Evolutionary conservation across 2,888 invertebrate genomes (phyloP), one percentile per base, ranked within the genome.

Genomic region (Parnassius orleans): DNA sequence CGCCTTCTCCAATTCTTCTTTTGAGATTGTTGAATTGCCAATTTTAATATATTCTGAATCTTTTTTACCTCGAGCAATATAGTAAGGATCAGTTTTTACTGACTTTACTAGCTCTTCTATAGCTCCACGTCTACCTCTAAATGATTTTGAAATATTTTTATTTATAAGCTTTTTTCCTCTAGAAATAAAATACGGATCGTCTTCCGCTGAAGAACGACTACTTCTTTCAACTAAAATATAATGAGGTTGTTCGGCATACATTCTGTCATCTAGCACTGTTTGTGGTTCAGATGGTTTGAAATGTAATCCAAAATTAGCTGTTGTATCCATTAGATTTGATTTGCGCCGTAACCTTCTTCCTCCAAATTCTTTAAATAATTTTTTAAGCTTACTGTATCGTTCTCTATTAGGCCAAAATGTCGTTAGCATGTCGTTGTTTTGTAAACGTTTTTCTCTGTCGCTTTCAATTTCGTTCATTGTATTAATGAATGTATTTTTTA

Each of bases 11-110:
- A 78, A 73, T 56, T 81, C 78, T 1, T 80, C 76, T 24, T 66
- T 69, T 19, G 60, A 54, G 10, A 71, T 60, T 0, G 75, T 75
- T 1, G 72, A 60, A 61, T 81, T 83, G 10, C 61, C 69, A 33
- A 68, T 67, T 64, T 76, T 79, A 10, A 59, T 65, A n/a, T 56
- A 41, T 3, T 70, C 69, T 0, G 41, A 50, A 63, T 81, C 75
- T 68, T 90, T 93, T 70, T 92, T 93, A n/a, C 93, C 93, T 73
- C 93, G 77, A 0, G 91, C 92, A 53, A 92, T 92, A 60, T 90
- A 92, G 70, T 87, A 93, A 0, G 92, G 93, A 63, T 92, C 89
- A 56, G 90, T 90, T 12, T 87, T 81, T 7, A 92, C 89, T 3
- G 89, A 86, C 74, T 90, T 91, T 0, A 90, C 86, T 5, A 89